phyloP scores from a whole-genome alignment of 2,113 vertebrate genomes.

The Dermatemys mawii region DNA sequence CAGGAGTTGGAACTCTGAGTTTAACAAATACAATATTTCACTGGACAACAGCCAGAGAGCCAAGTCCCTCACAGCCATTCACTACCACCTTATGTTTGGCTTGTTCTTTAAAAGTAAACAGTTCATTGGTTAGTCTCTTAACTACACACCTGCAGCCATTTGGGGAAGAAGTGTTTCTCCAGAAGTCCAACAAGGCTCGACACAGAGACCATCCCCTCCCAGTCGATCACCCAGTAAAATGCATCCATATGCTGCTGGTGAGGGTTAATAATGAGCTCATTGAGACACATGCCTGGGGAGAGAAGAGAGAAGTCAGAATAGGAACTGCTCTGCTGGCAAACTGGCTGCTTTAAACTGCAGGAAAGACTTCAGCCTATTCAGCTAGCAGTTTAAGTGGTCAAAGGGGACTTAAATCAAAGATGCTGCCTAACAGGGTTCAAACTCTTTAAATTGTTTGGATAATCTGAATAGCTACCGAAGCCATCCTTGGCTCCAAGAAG shows the following conservation, averaged over 20 bases:
- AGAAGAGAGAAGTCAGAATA: neutral
- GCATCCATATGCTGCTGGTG: conserved; percentile 98
- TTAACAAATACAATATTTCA: neutral
- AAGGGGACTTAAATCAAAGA: accelerated
- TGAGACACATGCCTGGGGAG: conserved; percentile 88
- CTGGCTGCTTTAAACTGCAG: neutral
- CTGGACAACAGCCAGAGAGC: neutral
- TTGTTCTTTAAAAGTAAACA: neutral
- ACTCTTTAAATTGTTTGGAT: neutral
- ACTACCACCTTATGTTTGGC: no score
- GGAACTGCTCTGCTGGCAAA: neutral
- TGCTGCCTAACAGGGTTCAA: accelerated
- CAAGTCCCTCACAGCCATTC: neutral
- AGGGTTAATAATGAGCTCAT: conserved; percentile 94
- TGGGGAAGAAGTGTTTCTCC: conserved; percentile 97
- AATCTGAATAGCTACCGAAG: neutral
- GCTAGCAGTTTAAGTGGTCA: accelerated
- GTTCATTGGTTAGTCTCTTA: neutral
- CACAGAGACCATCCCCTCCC: conserved; percentile 97
- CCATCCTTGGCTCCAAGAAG: neutral
- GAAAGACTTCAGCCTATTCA: neutral
- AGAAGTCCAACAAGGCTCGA: conserved; percentile 93
- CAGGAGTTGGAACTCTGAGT: neutral
- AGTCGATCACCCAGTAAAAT: conserved; percentile 97
- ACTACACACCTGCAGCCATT: conserved; percentile 92